A percentile compares a stretch with the other conserved stretches of the same genome.
phyloP scores from a whole-genome alignment of 2,797 vertebrate species.

The Poeciliopsis presidionis region DNA sequence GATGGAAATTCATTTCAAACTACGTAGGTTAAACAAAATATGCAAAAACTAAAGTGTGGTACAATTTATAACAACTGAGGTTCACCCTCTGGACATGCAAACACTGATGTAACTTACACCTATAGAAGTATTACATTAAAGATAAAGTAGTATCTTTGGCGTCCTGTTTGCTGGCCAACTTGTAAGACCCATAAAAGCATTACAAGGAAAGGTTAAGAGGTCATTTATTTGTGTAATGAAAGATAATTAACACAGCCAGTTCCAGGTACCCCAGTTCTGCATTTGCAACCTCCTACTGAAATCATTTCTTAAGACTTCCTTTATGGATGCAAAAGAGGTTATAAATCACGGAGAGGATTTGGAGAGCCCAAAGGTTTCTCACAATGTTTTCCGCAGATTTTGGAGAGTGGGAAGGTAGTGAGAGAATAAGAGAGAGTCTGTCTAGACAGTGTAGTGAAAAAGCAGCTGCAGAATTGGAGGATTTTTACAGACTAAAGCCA shows the following conservation, averaged over 20 bases:
- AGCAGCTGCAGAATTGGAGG: conserved; percentile 40
- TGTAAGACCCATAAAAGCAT: conserved; percentile 16
- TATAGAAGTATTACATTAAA: background rate
- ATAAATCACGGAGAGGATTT: conserved; percentile 25
- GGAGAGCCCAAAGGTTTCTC: conserved; percentile 5
- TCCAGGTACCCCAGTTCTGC: conserved; percentile 21
- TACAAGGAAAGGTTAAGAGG: conserved; percentile 6
- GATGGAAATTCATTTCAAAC: background rate
- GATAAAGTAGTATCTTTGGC: background rate
- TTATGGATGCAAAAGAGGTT: conserved; percentile 28
- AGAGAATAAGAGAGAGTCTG: conserved; percentile 33
- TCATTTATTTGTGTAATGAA: conserved; percentile 20
- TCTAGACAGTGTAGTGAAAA: conserved; percentile 61
- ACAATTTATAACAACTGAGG: background rate
- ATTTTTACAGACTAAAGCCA: conserved; percentile 52
- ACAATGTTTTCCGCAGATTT: conserved; percentile 37
- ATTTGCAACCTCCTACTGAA: conserved; percentile 35
- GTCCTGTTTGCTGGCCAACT: conserved; percentile 20
- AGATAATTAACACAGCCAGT: conserved; percentile 7
- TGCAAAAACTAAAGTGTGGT: background rate
- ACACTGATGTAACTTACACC: background rate
- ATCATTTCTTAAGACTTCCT: conserved; percentile 27
- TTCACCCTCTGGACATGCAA: background rate
- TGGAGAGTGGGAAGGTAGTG: conserved; percentile 34
- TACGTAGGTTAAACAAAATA: background rate